Percentiles rank a stretch among this genome's conserved stretches.
Conservation (phyloP, 2,797 vertebrate species). For the Rhinatrema bivittatum region DNA sequence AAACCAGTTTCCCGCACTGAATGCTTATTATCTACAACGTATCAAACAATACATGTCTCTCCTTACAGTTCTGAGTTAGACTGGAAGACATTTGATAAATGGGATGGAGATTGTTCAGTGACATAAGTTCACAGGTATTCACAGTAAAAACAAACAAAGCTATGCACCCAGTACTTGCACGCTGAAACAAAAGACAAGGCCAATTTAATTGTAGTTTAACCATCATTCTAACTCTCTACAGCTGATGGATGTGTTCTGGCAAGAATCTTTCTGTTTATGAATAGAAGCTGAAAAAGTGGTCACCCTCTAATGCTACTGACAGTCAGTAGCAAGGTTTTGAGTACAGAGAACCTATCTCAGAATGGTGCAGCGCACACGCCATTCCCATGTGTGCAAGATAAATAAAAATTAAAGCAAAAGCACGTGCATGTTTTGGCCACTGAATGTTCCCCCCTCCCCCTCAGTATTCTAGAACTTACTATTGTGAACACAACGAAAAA, state of each 20-base stretch:
- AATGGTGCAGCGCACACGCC: background rate
- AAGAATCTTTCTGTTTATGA: too few species aligned
- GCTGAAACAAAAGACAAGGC: slow-evolving; percentile 1
- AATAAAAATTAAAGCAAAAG: slow-evolving; percentile 13
- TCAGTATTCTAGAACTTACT: slow-evolving; percentile 12
- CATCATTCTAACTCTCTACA: background rate
- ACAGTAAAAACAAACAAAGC: slow-evolving; percentile 3
- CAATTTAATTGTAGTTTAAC: slow-evolving; percentile 14
- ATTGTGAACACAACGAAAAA: slow-evolving; percentile 1
- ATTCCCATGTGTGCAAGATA: background rate
- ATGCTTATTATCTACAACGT: slow-evolving; percentile 45
- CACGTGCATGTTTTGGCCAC: slow-evolving; percentile 2
- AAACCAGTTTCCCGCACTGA: slow-evolving; percentile 55
- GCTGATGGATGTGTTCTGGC: too few species aligned
- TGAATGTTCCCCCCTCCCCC: slow-evolving; percentile 8
- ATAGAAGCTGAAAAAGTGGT: too few species aligned
- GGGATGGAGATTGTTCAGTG: slow-evolving; percentile 48
- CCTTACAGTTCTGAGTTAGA: slow-evolving; percentile 32
- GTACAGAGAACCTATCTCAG: slow-evolving; percentile 5
- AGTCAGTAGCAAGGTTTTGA: too few species aligned
- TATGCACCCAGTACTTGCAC: slow-evolving; percentile 14
- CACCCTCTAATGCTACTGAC: too few species aligned
- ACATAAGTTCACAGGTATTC: slow-evolving; percentile 18
- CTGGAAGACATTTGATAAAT: slow-evolving; percentile 55
- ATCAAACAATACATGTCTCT: slow-evolving; percentile 37